phyloP scores from a whole-genome alignment of 35 echinoderm and acorn worm genomes.

The Eucidaris tribuloides region DNA sequence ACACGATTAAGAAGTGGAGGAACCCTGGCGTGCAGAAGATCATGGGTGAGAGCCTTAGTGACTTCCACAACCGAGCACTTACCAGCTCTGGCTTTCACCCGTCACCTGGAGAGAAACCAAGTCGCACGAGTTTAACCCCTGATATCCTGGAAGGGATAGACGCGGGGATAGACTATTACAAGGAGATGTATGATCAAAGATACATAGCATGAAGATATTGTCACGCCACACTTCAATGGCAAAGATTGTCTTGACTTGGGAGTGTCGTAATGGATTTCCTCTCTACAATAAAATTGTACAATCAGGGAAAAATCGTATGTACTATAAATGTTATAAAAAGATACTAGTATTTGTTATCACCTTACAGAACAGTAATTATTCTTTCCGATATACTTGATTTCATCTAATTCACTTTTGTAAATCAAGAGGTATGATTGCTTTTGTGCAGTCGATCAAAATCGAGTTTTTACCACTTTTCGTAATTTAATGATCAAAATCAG shows the following conservation, averaged over 20 bases:
- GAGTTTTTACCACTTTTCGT: no score
- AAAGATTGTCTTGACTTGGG: background rate
- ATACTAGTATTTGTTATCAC: no score
- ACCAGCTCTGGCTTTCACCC: constrained; percentile 4
- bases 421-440: no score
- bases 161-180: background rate
- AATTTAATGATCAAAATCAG: no score
- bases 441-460: no score
- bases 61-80: background rate
- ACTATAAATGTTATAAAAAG: no score
- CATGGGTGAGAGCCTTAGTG: background rate
- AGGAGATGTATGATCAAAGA: background rate
- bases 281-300: no score
- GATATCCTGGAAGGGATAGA: background rate
- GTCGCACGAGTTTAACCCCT: background rate
- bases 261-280: no score
- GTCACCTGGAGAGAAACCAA: background rate
- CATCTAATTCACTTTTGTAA: no score
- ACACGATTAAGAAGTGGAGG: background rate
- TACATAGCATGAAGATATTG: background rate
- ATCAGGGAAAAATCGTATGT: no score
- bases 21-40: background rate
- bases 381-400: no score
- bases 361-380: no score
- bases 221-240: background rate